phyloP scores from a whole-genome alignment of 2,113 vertebrate species.

The Grammomys surdaster region DNA sequence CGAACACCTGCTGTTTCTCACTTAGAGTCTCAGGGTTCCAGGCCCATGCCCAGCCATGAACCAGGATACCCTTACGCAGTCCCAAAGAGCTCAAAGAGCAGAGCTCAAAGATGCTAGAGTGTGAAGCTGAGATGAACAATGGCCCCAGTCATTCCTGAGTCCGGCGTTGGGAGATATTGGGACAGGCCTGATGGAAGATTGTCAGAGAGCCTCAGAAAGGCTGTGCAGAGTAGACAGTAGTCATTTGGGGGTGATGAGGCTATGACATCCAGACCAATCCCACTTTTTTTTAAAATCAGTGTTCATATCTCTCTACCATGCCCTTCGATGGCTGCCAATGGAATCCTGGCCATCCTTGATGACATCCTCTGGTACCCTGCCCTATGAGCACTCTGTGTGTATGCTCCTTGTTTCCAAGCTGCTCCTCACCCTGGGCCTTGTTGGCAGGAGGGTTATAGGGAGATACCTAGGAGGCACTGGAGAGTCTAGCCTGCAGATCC shows the following conservation, averaged over 20 bases:
- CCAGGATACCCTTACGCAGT: no score
- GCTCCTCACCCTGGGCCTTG: background rate
- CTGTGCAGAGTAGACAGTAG: background rate
- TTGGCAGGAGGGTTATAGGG: background rate
- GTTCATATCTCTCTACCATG: background rate
- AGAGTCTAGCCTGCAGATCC: fast-evolving
- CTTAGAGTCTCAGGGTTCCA: no score
- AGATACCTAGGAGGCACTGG: background rate
- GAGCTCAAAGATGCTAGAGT: background rate
- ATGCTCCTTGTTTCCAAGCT: background rate
- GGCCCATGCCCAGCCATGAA: no score
- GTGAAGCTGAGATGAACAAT: background rate
- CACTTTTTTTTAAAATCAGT: no score
- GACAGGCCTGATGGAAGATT: background rate
- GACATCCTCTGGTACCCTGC: background rate
- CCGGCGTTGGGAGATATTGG: no score
- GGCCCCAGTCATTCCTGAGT: background rate
- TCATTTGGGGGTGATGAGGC: background rate
- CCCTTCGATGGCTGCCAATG: background rate
- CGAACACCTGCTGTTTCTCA: no score
- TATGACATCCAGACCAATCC: background rate
- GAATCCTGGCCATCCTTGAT: background rate
- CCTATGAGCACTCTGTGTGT: no score
- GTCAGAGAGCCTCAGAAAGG: background rate
- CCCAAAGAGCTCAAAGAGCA: background rate